These are phyloP conservation scores for Drosophila truncata DNA, from an alignment of 1,140 invertebrate genomes.

Conservation along the genomic window DNA sequence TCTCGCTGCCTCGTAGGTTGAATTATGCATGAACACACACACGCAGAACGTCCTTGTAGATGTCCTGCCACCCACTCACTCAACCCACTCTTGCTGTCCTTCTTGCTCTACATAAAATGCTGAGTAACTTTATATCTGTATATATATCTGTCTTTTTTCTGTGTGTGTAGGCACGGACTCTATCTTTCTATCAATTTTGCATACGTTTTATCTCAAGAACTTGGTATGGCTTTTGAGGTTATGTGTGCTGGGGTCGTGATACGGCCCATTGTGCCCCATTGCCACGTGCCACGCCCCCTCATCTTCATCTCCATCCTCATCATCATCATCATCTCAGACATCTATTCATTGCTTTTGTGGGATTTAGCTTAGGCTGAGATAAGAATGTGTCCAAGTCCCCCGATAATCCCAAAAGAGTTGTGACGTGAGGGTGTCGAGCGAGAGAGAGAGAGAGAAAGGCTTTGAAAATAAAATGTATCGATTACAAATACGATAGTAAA, in stretches of 20 bases:
- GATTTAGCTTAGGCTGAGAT: slow-evolving; percentile 32
- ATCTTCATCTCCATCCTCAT: neutral
- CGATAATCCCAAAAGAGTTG: slow-evolving; percentile 22
- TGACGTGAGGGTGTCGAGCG: no score
- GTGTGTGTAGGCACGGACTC: slow-evolving; percentile 39
- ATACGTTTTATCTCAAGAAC: slow-evolving; percentile 75
- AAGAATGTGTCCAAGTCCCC: slow-evolving; percentile 46
- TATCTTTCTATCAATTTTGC: slow-evolving; percentile 82
- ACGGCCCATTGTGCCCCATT: slow-evolving; percentile 33
- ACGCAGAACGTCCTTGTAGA: slow-evolving; percentile 70
- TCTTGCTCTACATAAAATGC: neutral
- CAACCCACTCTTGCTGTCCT: neutral
- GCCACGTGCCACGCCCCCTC: slow-evolving; percentile 4
- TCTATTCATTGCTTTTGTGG: slow-evolving; percentile 34
- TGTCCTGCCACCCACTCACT: neutral
- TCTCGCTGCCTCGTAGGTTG: slow-evolving; percentile 24
- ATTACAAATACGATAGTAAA: neutral
- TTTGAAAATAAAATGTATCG: neutral
- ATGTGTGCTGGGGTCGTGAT: slow-evolving; percentile 34
- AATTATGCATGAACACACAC: slow-evolving; percentile 76
- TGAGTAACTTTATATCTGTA: slow-evolving; percentile 22
- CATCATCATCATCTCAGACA: neutral
- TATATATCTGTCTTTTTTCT: neutral
- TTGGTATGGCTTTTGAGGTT: slow-evolving; percentile 69
- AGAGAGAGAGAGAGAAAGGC: no score